phyloP scores from a whole-genome alignment of 53 echinoderm and acorn worm genomes.

The Patiria pectinifera region DNA sequence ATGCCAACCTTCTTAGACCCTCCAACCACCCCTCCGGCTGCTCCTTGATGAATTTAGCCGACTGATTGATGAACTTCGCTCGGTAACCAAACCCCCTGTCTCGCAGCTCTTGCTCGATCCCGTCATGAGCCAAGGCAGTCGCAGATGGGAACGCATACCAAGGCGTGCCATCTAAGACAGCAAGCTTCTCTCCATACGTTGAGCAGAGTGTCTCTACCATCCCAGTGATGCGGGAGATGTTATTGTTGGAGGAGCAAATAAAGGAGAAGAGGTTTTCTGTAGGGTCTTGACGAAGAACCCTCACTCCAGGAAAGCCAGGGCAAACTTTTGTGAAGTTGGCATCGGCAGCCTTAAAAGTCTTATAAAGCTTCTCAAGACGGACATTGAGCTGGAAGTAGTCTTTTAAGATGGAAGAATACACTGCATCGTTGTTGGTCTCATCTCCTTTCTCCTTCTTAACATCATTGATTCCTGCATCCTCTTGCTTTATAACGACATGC shows the following conservation, averaged over 20 bases:
- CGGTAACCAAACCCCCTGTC: constrained; percentile 89
- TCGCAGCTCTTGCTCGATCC: constrained; percentile 77
- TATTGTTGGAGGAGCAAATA: constrained; percentile 98
- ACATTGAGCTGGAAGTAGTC: constrained; percentile 86
- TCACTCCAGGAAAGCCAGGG: constrained; percentile 77
- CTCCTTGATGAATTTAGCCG: constrained; percentile 72
- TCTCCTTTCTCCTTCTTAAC: constrained; percentile 15
- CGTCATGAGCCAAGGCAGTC: constrained; percentile 62
- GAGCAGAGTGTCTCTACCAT: constrained; percentile 91
- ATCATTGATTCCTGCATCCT: neutral
- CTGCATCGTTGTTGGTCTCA: neutral
- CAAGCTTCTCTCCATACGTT: constrained; percentile 76
- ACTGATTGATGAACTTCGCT: constrained; percentile 89
- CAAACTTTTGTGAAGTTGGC: constrained; percentile 74
- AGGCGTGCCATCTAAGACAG: constrained; percentile 70
- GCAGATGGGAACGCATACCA: constrained; percentile 82
- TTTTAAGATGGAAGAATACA: constrained; percentile 46
- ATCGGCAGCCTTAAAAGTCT: constrained; percentile 76
- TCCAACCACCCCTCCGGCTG: constrained; percentile 78
- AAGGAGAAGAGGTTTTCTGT: constrained; percentile 94
- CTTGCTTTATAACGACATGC: neutral
- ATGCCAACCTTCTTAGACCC: constrained; percentile 67
- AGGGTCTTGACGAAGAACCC: constrained; percentile 86
- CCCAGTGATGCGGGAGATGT: constrained; percentile 86
- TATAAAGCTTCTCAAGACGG: constrained; percentile 75